A percentile compares a stretch with the other conserved stretches of the same genome.
These are phyloP conservation scores for Diplodus puntazzo DNA, from an alignment of 2,797 vertebrate genomes.

Conservation along the genomic window DNA sequence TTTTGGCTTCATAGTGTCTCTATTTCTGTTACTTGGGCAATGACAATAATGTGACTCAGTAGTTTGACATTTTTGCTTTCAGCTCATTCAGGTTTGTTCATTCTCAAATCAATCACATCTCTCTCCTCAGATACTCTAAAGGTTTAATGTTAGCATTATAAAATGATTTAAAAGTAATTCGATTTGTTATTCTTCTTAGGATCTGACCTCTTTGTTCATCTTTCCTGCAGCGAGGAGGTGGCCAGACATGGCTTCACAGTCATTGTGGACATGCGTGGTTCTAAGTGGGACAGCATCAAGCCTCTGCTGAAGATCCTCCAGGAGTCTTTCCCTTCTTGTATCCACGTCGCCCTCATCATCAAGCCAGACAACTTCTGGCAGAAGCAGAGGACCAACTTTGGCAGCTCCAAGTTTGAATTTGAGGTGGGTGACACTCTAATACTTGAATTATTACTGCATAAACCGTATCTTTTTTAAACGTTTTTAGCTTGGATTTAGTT, in stretches of 20 bases:
- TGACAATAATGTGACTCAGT: slow-evolving; percentile 5
- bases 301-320: slow-evolving; percentile 98
- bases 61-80: slow-evolving; percentile 4
- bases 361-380: slow-evolving; percentile 99
- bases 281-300: slow-evolving; percentile 99
- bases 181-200: neutral
- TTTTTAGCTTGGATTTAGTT: neutral
- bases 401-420: slow-evolving; percentile 99
- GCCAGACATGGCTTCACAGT: slow-evolving; percentile 98
- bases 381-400: slow-evolving; percentile 98
- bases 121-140: neutral
- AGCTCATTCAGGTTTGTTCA: slow-evolving; percentile 3
- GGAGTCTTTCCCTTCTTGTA: slow-evolving; percentile 97
- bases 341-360: slow-evolving; percentile 98
- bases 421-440: slow-evolving; percentile 85
- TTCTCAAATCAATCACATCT: slow-evolving; percentile 13
- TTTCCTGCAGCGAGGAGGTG: slow-evolving; percentile 91
- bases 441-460: neutral
- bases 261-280: slow-evolving; percentile 99
- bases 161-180: neutral
- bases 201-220: slow-evolving; percentile 43
- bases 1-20: slow-evolving; percentile 25
- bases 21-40: slow-evolving; percentile 8
- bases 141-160: neutral
- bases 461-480: neutral